Evolutionary conservation across 2,888 invertebrate genomes (phyloP), one percentile per base, ranked within the genome.

Genomic region (Macropis europaea): DNA sequence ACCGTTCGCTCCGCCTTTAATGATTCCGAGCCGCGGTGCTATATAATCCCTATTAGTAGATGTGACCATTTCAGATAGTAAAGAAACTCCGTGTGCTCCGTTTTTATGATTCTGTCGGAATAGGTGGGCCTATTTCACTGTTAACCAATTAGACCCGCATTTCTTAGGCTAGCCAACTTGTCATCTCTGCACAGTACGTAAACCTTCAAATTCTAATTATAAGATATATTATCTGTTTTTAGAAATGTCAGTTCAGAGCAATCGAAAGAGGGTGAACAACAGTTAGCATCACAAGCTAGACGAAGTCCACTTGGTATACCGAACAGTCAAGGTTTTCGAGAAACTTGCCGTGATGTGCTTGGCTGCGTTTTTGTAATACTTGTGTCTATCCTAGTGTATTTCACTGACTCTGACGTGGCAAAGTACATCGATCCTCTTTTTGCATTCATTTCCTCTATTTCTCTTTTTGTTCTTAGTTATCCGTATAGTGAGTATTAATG

Each of bases 341-440:
- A 94, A 86, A 92, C 93, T 88, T 90, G 91, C 47, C 92, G 94
- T 22, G 94, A 94, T 88, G 90, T 92, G 47, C 91, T 93, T 60
- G 94, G 95, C 77, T 95, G 95, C 77, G 85, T 96, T 53, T 93
- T 96, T 81, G 96, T 97, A 32, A 95, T 97, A 81, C 85, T 93
- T 0, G 93, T 93, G 81, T 92, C 94, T 0, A 84, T 92, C 2
- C 87, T 93, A 19, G 93, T 95, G 0, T 91, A 93, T 76, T 92
- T 93, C 76, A 92, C 92, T 26, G 91, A 92, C 59, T 90, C 91
- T 48, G 88, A 93, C 53, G 91, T 95, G 62, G 94, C 94, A 0
- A 96, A 96, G 88, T 94, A 91, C 77, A 91, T 94, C 24, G 95
- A 95, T 90, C 97, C 97, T 0, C 90, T 93, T 1, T 91, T 96